Percentiles rank a stretch among this genome's conserved stretches.
These are phyloP conservation scores for Ochotona curzoniae DNA, from an alignment of 2,113 vertebrate genomes.

Conservation along the genomic window DNA sequence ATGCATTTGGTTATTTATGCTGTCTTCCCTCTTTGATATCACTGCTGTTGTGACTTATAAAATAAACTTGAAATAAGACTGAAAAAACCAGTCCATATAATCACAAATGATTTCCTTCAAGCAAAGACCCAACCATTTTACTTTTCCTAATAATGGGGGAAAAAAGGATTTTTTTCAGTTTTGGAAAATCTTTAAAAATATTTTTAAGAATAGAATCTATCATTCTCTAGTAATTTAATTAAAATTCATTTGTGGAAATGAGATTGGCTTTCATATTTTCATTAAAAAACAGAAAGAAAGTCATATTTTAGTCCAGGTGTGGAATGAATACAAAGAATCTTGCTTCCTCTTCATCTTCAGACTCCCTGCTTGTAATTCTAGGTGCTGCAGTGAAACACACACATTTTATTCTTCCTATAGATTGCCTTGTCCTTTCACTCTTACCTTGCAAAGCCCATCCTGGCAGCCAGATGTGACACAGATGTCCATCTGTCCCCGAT, in stretches of 20 bases:
- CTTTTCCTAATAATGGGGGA: not conserved
- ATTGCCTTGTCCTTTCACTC: slow-evolving; percentile 38
- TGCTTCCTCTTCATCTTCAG: slow-evolving; percentile 1
- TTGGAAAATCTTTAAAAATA: not conserved
- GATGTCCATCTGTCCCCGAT: slow-evolving; percentile 92
- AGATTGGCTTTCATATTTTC: slow-evolving; percentile 19
- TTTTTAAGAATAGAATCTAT: not conserved
- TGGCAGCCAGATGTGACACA: slow-evolving; percentile 96
- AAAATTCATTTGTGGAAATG: not conserved
- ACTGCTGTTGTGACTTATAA: not conserved
- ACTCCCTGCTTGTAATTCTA: not conserved
- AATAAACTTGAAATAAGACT: not conserved
- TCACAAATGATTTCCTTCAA: slow-evolving; percentile 29
- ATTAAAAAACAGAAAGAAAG: not conserved
- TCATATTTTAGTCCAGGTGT: not conserved
- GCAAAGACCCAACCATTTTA: not conserved
- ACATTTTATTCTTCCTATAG: not conserved
- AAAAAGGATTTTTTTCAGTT: not conserved
- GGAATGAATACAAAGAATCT: not conserved
- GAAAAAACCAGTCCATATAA: not conserved
- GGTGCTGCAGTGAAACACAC: not conserved
- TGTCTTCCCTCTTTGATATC: not conserved
- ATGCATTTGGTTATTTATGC: not conserved
- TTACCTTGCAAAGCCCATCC: slow-evolving; percentile 96
- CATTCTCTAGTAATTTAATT: not conserved